Conservation (phyloP, 2,113 vertebrate genomes). For the Mesocricetus auratus region DNA sequence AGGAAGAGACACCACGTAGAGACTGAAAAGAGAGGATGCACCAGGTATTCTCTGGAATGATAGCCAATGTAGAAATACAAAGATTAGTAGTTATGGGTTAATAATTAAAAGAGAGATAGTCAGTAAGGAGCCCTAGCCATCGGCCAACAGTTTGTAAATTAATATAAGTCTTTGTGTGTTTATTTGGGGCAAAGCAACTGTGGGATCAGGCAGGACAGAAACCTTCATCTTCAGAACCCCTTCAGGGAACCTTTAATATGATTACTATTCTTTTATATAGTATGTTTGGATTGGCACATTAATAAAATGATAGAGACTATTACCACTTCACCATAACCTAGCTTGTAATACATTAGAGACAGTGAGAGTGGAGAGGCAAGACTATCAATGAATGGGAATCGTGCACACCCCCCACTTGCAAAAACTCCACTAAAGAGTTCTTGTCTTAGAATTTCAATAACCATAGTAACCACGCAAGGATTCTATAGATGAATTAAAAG, state of each 20-base stretch:
- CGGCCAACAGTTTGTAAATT: too few relatives aligned
- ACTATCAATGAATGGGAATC: not conserved
- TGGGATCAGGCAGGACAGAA: too few relatives aligned
- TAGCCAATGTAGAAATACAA: too few relatives aligned
- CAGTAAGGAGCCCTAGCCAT: too few relatives aligned
- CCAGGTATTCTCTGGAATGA: too few relatives aligned
- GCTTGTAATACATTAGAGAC: not conserved
- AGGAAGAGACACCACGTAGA: too few relatives aligned
- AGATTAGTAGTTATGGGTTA: too few relatives aligned
- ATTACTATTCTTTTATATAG: not conserved
- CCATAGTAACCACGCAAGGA: conserved; percentile 43
- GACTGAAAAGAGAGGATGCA: too few relatives aligned
- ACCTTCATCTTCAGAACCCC: too few relatives aligned
- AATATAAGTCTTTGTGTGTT: too few relatives aligned
- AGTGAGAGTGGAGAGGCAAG: not conserved
- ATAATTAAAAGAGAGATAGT: too few relatives aligned
- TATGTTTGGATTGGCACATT: not conserved
- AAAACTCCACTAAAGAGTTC: conserved; percentile 22
- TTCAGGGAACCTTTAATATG: conserved; percentile 34
- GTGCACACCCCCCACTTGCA: not conserved
- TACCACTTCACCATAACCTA: conserved; percentile 11
- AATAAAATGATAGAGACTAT: not conserved
- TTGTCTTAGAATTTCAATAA: conserved; percentile 72
- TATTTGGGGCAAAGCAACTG: too few relatives aligned
- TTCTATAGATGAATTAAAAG: conserved; percentile 61